Base-by-base conservation (phyloP, 1,140 invertebrate genomes). In the Marisa cornuarietis region DNA sequence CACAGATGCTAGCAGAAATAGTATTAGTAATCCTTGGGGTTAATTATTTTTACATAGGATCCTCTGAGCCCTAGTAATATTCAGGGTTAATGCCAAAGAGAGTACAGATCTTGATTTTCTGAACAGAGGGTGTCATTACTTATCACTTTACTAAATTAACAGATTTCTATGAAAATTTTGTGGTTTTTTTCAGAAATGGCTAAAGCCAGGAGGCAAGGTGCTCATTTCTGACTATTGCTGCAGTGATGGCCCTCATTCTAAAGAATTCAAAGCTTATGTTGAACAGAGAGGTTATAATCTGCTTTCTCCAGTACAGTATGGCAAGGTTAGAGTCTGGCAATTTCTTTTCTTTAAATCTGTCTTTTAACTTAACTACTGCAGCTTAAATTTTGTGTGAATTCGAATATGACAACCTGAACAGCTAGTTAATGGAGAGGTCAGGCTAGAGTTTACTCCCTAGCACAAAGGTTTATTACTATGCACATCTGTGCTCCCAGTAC, bases 141-240 rank as follows among this genome's bases (percentile, higher is more conserved):
- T 42, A 42, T 42, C 31, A 42, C 6, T 42, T 42, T 42, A 42
- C 31, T 42, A 42, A 42, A 42, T 42, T 42, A 42, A 42, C 6
- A 42, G 31, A 42, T 42, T 0, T 2, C 31, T 42, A 42, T 42
- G 31, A 42, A 42, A 4, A 4, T 42, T 42, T 42, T 42, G 1
- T 42, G 2, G 0, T 58, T 58, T 58, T 58, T 18, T 58, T 18
- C 77, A 90, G 88, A 86, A 83, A 83, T 93, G 92, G 88, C 84
- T 94, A 79, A 93, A 93, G 84, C 93, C 93, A 6, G 93, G 93
- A 42, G 94, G 93, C 6, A 89, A 90, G 75, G 79, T 94, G 8
- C 87, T 94, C 20, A 92, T 94, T 73, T 93, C 93, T 11, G 93
- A 94, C 86, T 94, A 94, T 85, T 93, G 92, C 81, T 91, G 91